Evolutionary conservation across 2,888 invertebrate genomes (phyloP).

Genomic region (Hydriomena furcata): DNA sequence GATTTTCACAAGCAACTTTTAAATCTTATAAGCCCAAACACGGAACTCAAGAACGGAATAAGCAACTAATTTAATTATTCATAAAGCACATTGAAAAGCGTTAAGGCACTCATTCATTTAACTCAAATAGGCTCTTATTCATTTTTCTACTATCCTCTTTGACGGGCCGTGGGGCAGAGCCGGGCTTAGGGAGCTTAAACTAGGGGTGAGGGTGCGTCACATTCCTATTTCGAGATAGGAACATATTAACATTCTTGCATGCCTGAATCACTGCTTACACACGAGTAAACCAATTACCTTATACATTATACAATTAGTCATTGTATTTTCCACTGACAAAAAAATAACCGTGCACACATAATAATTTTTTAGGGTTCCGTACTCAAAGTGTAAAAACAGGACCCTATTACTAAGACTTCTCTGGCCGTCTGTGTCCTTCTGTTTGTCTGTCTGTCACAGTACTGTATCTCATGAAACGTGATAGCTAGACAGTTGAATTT

Average conservation of each 20-base stretch:
- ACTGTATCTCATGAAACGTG: too few relatives aligned
- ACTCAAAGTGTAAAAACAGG: too few relatives aligned
- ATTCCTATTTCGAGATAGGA: not conserved
- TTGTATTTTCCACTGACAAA: too few relatives aligned
- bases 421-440: too few relatives aligned
- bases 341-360: too few relatives aligned
- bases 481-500: too few relatives aligned
- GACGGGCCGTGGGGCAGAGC: slow-evolving; percentile 62
- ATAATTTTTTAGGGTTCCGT: too few relatives aligned
- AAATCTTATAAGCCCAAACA: slow-evolving; percentile 72
- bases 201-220: not conserved
- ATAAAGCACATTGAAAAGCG: slow-evolving; percentile 82
- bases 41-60: slow-evolving; percentile 76
- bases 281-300: too few relatives aligned
- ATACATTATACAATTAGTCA: too few relatives aligned
- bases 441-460: too few relatives aligned
- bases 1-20: slow-evolving; percentile 69
- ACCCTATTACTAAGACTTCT: too few relatives aligned
- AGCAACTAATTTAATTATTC: slow-evolving; percentile 83
- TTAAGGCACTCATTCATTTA: slow-evolving; percentile 82
- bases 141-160: slow-evolving; percentile 76
- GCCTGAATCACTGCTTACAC: not conserved
- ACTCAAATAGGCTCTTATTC: slow-evolving; percentile 73
- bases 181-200: slow-evolving; percentile 3
- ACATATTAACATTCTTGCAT: not conserved